Base-by-base conservation (phyloP, 1,140 invertebrate species). In the Augochlora pura region DNA sequence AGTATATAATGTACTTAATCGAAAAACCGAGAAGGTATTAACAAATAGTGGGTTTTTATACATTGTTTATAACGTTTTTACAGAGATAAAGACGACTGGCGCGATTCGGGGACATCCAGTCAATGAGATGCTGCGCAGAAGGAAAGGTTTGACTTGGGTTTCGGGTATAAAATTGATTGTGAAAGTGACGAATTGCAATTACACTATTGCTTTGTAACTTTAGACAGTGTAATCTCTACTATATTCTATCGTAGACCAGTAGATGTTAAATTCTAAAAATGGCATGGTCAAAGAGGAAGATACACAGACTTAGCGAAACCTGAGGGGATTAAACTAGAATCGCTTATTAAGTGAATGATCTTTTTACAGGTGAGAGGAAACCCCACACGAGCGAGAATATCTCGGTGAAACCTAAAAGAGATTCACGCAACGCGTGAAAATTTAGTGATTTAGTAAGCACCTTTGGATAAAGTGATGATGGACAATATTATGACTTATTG, bases 101-200 rank as follows among this genome's bases (percentile, higher is more conserved):
- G 82, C 23, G 87, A 88, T 81, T 89, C 88, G n/a, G 87, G 84
- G 18, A 87, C 86, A 80, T 89, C 87, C 77, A 89, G 87, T 64
- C 82, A 89, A 75, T 89, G 83, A 90, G 81, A 82, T 60, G 76
- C 75, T 81, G 64, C 71, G 78, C 83, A 80, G 73, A 80, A 87
- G 85, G 86, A 88, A 86, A 89, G 87, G 88, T 89, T 90, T 88
- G 89, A 83, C 77, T 82, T 88, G 81, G 87, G 86, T 89, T 90
- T 88, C 86, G 83, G 83, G 86, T 89, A 89, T 81, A 89, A 87
- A 86, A 85, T 85, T 85, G 84, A 72, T 85, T 80, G 49, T 77
- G 69, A 85, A 70, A 73, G 80, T 81, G 54, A 46, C 14, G 42
- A 80, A 46, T 75, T 52, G 71, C 67, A 69, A 80, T 46, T 46